phyloP scores from a whole-genome alignment of 2,113 vertebrate species.

The Herpetotheres cachinnans region DNA sequence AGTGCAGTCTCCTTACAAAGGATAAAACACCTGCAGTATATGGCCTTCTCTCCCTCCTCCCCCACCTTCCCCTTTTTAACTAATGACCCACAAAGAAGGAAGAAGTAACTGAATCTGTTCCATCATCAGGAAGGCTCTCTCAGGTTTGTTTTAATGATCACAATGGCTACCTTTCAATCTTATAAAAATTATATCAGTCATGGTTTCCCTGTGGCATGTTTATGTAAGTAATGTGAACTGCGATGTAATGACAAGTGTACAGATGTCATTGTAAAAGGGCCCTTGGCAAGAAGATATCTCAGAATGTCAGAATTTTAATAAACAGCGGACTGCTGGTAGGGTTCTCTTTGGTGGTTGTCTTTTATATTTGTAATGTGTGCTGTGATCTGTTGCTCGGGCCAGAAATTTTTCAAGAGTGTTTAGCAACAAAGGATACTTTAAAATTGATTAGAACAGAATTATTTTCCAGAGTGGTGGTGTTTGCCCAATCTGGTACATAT shows the following conservation, averaged over 20 bases:
- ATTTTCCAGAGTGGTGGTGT: background rate
- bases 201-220: constrained; percentile 67
- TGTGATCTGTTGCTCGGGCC: background rate
- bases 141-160: constrained; percentile 76
- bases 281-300: constrained; percentile 76
- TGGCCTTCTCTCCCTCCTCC: constrained; percentile 59
- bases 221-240: constrained; percentile 73
- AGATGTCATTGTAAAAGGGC: constrained; percentile 81
- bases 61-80: constrained; percentile 80
- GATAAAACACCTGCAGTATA: constrained; percentile 86
- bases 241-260: constrained; percentile 79
- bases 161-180: constrained; percentile 75
- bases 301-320: constrained; percentile 66
- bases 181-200: constrained; percentile 72
- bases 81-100: constrained; percentile 90
- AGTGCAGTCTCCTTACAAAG: constrained; percentile 84
- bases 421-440: constrained; percentile 23
- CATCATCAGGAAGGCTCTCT: constrained; percentile 80
- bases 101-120: constrained; percentile 84
- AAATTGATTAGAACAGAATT: background rate
- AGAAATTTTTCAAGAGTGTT: constrained; percentile 3
- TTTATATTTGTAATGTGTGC: constrained; percentile 22
- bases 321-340: constrained; percentile 26
- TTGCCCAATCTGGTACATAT: background rate
- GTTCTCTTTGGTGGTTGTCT: constrained; percentile 26